Evolutionary conservation across 2,797 vertebrate species (phyloP), one percentile per base, ranked within the genome.

Genomic region (Diglossa cyanea): DNA sequence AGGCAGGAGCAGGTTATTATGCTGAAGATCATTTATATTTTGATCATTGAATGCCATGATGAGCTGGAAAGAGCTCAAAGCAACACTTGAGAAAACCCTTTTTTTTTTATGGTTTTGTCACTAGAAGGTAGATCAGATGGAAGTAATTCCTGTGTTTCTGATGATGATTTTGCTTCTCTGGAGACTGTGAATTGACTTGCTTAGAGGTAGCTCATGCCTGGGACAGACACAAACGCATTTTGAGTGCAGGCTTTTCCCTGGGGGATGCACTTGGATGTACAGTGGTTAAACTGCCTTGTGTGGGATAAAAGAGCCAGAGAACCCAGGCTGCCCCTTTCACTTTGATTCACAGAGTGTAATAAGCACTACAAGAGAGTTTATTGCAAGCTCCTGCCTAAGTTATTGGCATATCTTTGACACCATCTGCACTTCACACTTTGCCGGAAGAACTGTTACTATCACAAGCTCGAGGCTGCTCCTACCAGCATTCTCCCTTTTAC

Each of bases 361-460:
- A 31, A 26, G 45, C 47, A 35, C 54, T 60, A 31, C n/a, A 54
- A 65, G 86, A 65, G 82, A 23, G 75, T 86, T 93, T 88, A 84
- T 39, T 86, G 88, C 58, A 81, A 62, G 24, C 62, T 90, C 23
- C 58, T 81, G 76, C 76, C 88, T 54, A 84, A 90, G 40, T 86
- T 95, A 88, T n/a, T 94, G 94, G 83, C 58, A 10, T 54, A 39
- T 93, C 86, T 90, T 62, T 94, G 86, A 51, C 74, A 80, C 78
- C 78, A 91, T 94, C 91, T 95, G 87, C 68, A 70, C 79, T 81
- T 88, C 62, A 40, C 28, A 15, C 44, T 17, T 83, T 94, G 91
- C 82, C 90, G 90, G 77, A 70, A 53, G 75, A 94, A 5, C 85
- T 86, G 89, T 88, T 93, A 78, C 88, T 90, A 65, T 81, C 88